phyloP scores from a whole-genome alignment of 2,797 vertebrate species.

The Bryconaethiops microstoma region DNA sequence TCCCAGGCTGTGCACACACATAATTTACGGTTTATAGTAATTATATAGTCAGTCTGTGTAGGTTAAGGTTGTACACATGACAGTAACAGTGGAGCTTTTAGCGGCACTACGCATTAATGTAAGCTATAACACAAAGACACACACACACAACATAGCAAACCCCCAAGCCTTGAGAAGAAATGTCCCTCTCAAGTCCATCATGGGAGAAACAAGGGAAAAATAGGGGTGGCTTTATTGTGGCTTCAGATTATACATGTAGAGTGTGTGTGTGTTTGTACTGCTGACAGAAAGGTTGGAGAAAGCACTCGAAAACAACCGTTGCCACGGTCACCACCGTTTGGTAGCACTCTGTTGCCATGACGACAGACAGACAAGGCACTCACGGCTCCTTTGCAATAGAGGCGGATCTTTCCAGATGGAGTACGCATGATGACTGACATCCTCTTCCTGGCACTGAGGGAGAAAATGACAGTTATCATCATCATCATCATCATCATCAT shows the following conservation, averaged over 20 bases:
- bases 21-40: too few relatives aligned
- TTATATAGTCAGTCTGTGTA: not conserved
- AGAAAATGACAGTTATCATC: slow-evolving; percentile 11
- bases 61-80: not conserved
- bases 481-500: slow-evolving; percentile 13
- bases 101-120: not conserved
- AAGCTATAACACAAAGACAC: not conserved
- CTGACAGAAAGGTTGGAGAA: not conserved
- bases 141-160: not conserved
- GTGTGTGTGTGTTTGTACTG: not conserved
- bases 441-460: slow-evolving; percentile 88
- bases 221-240: not conserved
- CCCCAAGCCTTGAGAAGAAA: not conserved
- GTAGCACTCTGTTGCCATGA: slow-evolving; percentile 73
- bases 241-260: not conserved
- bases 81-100: not conserved
- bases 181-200: not conserved
- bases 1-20: too few relatives aligned
- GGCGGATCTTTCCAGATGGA: slow-evolving; percentile 93
- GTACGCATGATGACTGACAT: slow-evolving; percentile 99
- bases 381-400: slow-evolving; percentile 99
- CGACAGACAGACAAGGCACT: slow-evolving; percentile 80
- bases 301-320: slow-evolving; percentile 27
- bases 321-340: slow-evolving; percentile 59
- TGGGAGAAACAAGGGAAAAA: not conserved